phyloP scores from a whole-genome alignment of 2,888 invertebrate species.

The Eupithecia dodoneata region DNA sequence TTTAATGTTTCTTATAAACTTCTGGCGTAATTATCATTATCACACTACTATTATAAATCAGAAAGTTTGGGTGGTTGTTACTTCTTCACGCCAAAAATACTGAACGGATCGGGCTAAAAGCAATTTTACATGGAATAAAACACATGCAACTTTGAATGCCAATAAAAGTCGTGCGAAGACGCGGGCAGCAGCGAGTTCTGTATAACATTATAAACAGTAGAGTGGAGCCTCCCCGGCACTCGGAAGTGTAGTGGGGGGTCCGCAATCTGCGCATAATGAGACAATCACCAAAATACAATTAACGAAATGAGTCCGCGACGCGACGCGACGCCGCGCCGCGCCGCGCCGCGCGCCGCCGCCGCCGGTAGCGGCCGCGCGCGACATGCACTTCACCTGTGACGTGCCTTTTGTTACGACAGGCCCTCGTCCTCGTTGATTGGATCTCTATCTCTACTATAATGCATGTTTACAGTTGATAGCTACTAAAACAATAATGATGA shows the following conservation, averaged over 20 bases:
- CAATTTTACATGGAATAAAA: background rate
- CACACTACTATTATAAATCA: too few relatives aligned
- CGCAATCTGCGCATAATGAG: conserved; percentile 33
- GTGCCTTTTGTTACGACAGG: background rate
- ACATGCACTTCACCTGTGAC: background rate
- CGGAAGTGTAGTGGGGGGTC: background rate
- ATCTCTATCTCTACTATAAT: background rate
- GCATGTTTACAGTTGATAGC: background rate
- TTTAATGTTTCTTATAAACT: too few relatives aligned
- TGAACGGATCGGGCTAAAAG: too few relatives aligned
- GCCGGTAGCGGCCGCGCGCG: background rate
- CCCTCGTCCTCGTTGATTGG: background rate
- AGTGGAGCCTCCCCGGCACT: background rate
- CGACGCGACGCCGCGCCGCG: background rate
- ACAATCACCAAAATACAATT: conserved; percentile 40
- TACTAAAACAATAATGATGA: background rate
- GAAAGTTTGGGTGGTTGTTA: too few relatives aligned
- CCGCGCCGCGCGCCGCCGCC: too few relatives aligned
- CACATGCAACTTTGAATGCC: background rate
- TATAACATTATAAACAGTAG: background rate
- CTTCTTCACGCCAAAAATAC: too few relatives aligned
- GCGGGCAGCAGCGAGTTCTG: background rate
- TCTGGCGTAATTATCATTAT: too few relatives aligned
- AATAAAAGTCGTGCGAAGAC: background rate
- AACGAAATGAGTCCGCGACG: conserved; percentile 30